A percentile compares a stretch with the other conserved stretches of the same genome.
Evolutionary conservation across 2,113 vertebrate genomes (phyloP).

Genomic region (Origma solitaria): DNA sequence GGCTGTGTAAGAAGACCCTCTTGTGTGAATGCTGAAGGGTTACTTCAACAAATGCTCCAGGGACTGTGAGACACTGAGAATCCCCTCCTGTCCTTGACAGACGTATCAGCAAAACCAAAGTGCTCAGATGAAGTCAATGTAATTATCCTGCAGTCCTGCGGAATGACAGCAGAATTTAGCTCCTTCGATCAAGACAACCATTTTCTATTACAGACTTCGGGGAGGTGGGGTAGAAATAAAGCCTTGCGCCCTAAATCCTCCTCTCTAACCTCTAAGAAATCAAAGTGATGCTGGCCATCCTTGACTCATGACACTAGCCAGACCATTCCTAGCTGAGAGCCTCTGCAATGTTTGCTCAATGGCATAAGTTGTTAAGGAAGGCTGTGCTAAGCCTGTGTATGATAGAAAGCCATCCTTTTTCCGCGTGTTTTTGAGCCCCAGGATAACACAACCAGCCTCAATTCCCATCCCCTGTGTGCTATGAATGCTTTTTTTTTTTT

Average conservation of each 20-base stretch:
- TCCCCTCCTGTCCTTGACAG: neutral
- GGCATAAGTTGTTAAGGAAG: neutral
- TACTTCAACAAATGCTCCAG: neutral
- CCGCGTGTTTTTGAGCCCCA: neutral
- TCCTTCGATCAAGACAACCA: neutral
- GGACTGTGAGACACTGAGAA: neutral
- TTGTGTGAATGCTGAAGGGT: neutral
- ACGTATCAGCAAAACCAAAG: neutral
- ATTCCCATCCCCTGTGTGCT: neutral
- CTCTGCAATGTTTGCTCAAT: neutral
- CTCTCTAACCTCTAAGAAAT: constrained; percentile 16
- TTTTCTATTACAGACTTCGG: neutral
- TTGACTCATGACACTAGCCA: neutral
- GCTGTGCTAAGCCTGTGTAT: neutral
- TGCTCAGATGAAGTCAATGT: neutral
- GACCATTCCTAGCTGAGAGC: neutral
- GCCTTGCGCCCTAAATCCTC: neutral
- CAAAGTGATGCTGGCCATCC: neutral
- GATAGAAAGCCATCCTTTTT: neutral
- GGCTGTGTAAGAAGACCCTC: neutral
- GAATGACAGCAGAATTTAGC: constrained; percentile 11
- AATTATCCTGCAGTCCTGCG: neutral
- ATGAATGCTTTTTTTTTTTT: neutral
- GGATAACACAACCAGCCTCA: neutral
- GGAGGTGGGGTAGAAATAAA: neutral